A percentile compares a stretch with the other conserved stretches of the same genome.
Evolutionary conservation across 2,797 vertebrate genomes (phyloP).

Genomic region (Ctenopoma kingsleyae): DNA sequence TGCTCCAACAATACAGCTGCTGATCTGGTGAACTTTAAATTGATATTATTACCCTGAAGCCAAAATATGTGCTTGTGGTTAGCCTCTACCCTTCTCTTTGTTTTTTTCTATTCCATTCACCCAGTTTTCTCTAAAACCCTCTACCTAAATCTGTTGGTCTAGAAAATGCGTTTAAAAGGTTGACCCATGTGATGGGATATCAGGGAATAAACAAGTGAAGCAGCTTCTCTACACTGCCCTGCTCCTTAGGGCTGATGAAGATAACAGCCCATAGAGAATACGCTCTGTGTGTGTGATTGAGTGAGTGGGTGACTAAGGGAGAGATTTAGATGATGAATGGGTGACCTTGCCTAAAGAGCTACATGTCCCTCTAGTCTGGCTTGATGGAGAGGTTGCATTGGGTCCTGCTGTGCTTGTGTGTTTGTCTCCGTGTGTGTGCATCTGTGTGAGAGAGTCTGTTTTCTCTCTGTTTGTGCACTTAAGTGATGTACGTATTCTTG

Average conservation of each 20-base stretch:
- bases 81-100: conserved; percentile 29
- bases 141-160: conserved; percentile 41
- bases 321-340: conserved; percentile 77
- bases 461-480: conserved; percentile 29
- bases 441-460: conserved; percentile 20
- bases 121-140: conserved; percentile 23
- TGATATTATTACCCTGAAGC: conserved; percentile 60
- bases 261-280: conserved; percentile 43
- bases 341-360: conserved; percentile 79
- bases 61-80: conserved; percentile 43
- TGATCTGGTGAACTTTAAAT: conserved; percentile 57
- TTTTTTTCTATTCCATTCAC: conserved; percentile 24
- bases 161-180: conserved; percentile 38
- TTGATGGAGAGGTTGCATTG: conserved; percentile 63
- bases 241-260: conserved; percentile 64
- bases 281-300: conserved; percentile 15
- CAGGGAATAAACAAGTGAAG: conserved; percentile 30
- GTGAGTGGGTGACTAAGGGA: conserved; percentile 45
- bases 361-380: conserved; percentile 58
- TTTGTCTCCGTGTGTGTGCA: conserved; percentile 1
- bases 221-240: conserved; percentile 37
- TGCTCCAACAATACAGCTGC: conserved; percentile 20
- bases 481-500: conserved; percentile 49
- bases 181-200: conserved; percentile 51
- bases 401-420: conserved; percentile 55